phyloP scores from a whole-genome alignment of 2,888 invertebrate species.

The Osedax fenrisi region DNA sequence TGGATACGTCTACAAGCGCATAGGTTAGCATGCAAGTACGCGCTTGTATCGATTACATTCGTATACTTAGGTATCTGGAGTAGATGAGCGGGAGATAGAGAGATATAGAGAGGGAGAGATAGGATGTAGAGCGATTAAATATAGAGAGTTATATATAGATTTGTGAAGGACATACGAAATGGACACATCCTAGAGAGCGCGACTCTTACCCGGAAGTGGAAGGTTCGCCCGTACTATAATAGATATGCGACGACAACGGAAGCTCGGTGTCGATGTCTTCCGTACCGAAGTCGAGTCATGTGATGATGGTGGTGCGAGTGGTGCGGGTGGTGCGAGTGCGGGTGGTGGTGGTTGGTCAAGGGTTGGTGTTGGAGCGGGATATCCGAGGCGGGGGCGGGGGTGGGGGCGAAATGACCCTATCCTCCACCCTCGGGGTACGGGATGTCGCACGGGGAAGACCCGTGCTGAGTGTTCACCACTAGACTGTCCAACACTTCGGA shows the following conservation, averaged over 20 bases:
- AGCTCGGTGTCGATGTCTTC: background rate
- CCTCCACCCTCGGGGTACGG: background rate
- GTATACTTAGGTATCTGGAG: too few relatives aligned
- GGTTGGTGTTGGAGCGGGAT: background rate
- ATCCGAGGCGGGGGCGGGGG: background rate
- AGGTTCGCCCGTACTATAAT: background rate
- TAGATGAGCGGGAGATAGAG: too few relatives aligned
- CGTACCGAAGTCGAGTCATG: background rate
- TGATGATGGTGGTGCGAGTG: background rate
- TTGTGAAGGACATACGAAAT: too few relatives aligned
- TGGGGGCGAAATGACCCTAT: background rate
- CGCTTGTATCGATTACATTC: too few relatives aligned
- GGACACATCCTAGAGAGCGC: too few relatives aligned
- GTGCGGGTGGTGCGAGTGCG: background rate
- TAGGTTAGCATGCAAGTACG: too few relatives aligned
- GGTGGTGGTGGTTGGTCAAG: background rate
- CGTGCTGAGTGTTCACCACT: background rate
- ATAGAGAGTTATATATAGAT: too few relatives aligned
- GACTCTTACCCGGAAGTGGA: too few relatives aligned
- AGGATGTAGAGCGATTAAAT: too few relatives aligned
- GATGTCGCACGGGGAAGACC: background rate
- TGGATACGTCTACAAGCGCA: too few relatives aligned
- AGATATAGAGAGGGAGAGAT: too few relatives aligned
- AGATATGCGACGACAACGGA: background rate
- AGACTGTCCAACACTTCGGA: slow-evolving; percentile 5